Conservation (phyloP, 2,797 vertebrate genomes). For the Clarias platycephalus region DNA sequence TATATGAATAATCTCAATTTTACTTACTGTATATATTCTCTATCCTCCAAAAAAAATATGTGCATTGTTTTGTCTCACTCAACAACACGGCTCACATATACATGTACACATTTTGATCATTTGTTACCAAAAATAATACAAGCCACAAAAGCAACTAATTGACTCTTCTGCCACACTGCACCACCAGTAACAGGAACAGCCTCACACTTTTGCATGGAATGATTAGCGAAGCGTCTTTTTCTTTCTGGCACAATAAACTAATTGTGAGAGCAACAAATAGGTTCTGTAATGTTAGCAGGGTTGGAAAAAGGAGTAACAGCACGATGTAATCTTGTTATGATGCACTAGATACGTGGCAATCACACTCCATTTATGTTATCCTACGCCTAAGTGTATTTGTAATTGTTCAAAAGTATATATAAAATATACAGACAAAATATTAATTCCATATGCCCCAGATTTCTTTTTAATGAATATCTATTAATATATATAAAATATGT, state of each 20-base stretch:
- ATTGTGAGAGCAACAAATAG: constrained; percentile 28
- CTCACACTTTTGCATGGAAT: constrained; percentile 26
- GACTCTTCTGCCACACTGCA: constrained; percentile 7
- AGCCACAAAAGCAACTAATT: constrained; percentile 19
- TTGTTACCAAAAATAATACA: background rate
- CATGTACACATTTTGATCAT: constrained; percentile 11
- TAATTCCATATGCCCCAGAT: background rate
- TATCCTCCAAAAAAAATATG: background rate
- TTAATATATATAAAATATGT: background rate
- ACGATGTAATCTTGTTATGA: background rate
- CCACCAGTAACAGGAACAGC: constrained; percentile 43
- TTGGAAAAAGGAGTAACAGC: background rate
- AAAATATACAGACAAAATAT: background rate
- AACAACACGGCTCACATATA: background rate
- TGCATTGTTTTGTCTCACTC: background rate
- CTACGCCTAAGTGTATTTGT: background rate
- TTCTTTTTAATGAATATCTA: background rate
- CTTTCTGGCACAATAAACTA: constrained; percentile 28
- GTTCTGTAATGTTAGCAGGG: background rate
- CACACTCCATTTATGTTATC: background rate
- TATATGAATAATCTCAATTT: background rate
- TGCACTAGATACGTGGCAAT: background rate
- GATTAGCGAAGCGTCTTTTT: constrained; percentile 8
- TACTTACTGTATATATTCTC: background rate
- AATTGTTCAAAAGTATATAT: background rate